Conservation (phyloP, 2,888 invertebrate genomes). For the Calameuta idolon region DNA sequence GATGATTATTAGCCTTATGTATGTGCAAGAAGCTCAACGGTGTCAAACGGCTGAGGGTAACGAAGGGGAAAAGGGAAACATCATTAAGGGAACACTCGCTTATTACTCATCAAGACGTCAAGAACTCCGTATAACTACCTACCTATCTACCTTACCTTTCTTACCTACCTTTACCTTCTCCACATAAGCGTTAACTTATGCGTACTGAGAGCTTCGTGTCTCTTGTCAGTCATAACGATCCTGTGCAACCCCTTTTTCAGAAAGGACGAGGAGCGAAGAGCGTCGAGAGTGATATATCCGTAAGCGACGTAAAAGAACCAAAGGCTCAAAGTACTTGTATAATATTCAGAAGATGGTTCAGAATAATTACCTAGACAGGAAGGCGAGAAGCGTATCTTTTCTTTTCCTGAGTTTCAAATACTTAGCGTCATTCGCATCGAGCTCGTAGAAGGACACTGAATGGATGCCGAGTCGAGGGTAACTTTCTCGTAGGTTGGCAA, state of each 20-base stretch:
- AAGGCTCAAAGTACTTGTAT: not conserved
- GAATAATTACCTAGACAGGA: not conserved
- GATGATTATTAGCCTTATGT: not conserved
- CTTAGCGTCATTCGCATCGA: not conserved
- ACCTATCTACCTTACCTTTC: not conserved
- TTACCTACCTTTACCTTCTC: not conserved
- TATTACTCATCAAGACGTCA: conserved; percentile 7
- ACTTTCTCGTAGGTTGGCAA: not conserved
- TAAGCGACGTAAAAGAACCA: not conserved
- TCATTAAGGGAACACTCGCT: conserved; percentile 3
- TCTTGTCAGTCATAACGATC: conserved; percentile 6
- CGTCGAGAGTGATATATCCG: not conserved
- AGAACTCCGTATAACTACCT: not conserved
- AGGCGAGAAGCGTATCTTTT: not conserved
- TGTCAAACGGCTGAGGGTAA: not conserved
- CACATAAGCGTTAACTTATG: not conserved
- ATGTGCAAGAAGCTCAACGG: not conserved
- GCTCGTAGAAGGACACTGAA: not conserved
- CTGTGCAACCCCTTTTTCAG: not conserved
- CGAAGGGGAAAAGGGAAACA: conserved; percentile 1
- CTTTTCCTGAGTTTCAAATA: not conserved
- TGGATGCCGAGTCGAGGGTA: not conserved
- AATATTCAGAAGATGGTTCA: not conserved
- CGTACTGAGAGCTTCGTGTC: not conserved
- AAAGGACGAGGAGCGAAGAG: not conserved